Evolutionary conservation across 2,113 vertebrate species (phyloP), one percentile per base, ranked within the genome.

Genomic region (Bagarius yarrelli): DNA sequence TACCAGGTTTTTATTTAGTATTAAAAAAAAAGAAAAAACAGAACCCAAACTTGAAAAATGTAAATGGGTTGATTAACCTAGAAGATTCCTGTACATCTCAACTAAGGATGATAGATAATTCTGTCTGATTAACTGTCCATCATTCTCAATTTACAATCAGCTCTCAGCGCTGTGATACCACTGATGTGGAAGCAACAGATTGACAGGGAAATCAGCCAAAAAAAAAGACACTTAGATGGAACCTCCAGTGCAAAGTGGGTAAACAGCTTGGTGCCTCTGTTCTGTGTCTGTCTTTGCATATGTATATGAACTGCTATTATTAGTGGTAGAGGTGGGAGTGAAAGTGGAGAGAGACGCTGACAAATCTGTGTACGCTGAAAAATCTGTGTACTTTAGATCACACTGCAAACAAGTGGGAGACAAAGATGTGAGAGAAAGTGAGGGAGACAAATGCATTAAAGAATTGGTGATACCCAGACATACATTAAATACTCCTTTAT

Each of bases 91-190:
- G 50, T 14, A 69, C 23, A 44, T 15, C 23, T 47, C n/a, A 67
- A 69, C 44, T 36, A 69, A 36, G n/a, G 23, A 69, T 50, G 1
- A 70, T 70, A 9, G 27, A 18, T 27, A 64, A 82, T 84, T 84
- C 76, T 84, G 73, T 76, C 53, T 30, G 55, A 80, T 76, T 61
- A 74, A 66, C 74, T 86, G 86, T 85, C 86, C 80, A 78, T 86
- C 88, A 87, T 73, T 52, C 11, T 77, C 79, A 87, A 80, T 63
- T 84, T 82, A 83, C 86, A 84, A 83, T 88, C 80, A 84, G 59
- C 55, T 79, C 61, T 69, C 81, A 79, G 14, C 21, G 71, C 66
- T 79, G 34, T 84, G 78, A 83, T 56, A 82, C 70, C 81, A 69
- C 57, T 61, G 83, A 79, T 83, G 61, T 71, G 70, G 59, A 36